These are phyloP conservation scores for Silurus asotus DNA, from an alignment of 2,113 vertebrate genomes.

Conservation along the genomic window DNA sequence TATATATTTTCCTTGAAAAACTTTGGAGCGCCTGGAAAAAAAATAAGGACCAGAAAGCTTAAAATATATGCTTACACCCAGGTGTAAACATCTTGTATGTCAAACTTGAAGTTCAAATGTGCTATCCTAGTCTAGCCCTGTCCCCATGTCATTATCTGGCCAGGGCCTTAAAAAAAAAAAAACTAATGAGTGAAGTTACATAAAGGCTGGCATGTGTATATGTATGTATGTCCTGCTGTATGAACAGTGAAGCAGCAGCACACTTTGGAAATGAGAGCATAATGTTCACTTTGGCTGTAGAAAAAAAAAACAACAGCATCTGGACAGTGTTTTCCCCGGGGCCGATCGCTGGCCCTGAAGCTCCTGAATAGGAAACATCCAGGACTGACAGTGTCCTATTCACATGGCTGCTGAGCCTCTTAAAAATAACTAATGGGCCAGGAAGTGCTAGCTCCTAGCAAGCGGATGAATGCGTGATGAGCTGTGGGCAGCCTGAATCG, in stretches of 20 bases:
- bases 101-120: neutral
- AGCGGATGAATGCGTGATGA: neutral
- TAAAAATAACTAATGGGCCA: slow-evolving; percentile 53
- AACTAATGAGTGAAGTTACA: slow-evolving; percentile 15
- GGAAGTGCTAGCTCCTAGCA: slow-evolving; percentile 13
- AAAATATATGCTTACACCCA: neutral
- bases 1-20: neutral
- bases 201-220: slow-evolving; percentile 28
- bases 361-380: slow-evolving; percentile 67
- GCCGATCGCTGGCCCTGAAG: slow-evolving; percentile 63
- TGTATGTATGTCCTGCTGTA: slow-evolving; percentile 36
- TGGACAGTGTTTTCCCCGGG: slow-evolving; percentile 72
- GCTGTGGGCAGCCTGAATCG: slow-evolving; percentile 55
- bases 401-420: slow-evolving; percentile 55
- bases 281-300: slow-evolving; percentile 60
- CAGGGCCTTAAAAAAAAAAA: neutral
- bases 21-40: too few species aligned
- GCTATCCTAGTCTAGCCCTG: slow-evolving; percentile 27
- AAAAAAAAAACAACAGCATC: slow-evolving; percentile 66
- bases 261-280: slow-evolving; percentile 71
- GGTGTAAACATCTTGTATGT: neutral
- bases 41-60: too few species aligned
- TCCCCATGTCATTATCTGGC: neutral
- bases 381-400: slow-evolving; percentile 61
- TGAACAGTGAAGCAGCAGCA: slow-evolving; percentile 58